Percentiles rank a stretch among this genome's conserved stretches.
phyloP scores from a whole-genome alignment of 2,797 vertebrate genomes.

The Premnoplex brunnescens region DNA sequence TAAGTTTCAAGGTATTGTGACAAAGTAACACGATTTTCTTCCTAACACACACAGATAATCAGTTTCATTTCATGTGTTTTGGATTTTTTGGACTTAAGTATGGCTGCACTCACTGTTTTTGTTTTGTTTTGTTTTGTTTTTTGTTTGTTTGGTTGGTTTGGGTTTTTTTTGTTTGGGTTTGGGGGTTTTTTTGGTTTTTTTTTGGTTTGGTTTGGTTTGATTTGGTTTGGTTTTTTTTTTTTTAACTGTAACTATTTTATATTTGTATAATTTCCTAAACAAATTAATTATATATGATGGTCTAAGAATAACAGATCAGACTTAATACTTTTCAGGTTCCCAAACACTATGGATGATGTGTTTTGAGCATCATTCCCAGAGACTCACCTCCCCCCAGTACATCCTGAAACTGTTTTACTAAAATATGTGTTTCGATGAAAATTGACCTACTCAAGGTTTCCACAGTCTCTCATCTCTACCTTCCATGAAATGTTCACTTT shows the following conservation, averaged over 20 bases:
- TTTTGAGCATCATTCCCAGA: background rate
- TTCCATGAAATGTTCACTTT: background rate
- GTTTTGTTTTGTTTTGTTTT: no score
- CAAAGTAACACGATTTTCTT: background rate
- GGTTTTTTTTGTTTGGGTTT: no score
- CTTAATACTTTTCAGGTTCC: background rate
- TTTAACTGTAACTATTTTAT: background rate
- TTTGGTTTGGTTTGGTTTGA: no score
- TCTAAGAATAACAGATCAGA: background rate
- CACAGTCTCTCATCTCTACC: background rate
- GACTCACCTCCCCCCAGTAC: background rate
- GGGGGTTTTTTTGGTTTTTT: no score
- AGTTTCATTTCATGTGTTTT: background rate
- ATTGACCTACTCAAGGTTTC: background rate
- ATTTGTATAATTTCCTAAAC: background rate
- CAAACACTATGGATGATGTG: accelerated
- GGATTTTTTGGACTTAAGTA: background rate
- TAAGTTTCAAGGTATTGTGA: background rate
- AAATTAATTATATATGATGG: background rate
- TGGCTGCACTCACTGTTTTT: background rate
- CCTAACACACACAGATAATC: background rate
- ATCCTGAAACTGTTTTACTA: background rate
- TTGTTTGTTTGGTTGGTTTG: no score
- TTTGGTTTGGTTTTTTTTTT: background rate
- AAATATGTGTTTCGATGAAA: background rate